Evolutionary conservation across 2,113 vertebrate species (phyloP).

Genomic region (Hypocryptadius cinnamomeus): DNA sequence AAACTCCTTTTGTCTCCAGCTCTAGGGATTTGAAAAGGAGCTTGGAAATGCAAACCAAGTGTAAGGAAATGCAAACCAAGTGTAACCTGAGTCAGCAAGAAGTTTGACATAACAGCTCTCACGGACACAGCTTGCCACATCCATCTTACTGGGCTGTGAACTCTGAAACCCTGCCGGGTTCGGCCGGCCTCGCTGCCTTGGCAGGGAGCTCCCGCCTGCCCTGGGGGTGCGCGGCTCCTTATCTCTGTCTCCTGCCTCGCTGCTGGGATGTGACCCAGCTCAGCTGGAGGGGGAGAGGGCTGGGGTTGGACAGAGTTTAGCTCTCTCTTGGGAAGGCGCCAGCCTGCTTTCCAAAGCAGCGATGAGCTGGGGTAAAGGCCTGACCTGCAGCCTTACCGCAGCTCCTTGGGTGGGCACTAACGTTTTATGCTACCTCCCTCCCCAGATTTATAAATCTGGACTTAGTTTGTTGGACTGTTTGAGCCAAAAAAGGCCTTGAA

Average conservation of each 20-base stretch:
- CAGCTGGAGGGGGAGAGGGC: not conserved
- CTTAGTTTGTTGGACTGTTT: not conserved
- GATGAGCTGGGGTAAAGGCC: not conserved
- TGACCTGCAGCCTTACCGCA: not conserved
- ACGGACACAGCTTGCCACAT: not conserved
- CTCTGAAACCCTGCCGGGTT: not conserved
- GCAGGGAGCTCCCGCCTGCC: not conserved
- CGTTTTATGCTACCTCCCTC: not conserved
- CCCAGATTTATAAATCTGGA: not conserved
- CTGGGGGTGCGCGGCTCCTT: not conserved
- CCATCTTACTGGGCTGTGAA: constrained; percentile 33
- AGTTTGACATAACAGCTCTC: not conserved
- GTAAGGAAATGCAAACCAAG: constrained; percentile 46
- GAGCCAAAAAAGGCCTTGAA: not conserved
- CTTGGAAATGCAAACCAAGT: constrained; percentile 39
- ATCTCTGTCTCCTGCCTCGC: not conserved
- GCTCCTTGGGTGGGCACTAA: constrained; percentile 33
- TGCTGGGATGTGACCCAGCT: not conserved
- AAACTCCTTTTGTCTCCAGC: constrained; percentile 8
- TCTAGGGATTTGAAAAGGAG: not conserved
- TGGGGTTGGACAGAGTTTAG: constrained; percentile 31
- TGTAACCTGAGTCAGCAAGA: constrained; percentile 55
- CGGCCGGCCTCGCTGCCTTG: not conserved
- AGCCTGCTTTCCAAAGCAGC: not conserved
- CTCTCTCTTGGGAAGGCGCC: not conserved